These are phyloP conservation scores for Eleginops maclovinus DNA, from an alignment of 2,113 vertebrate species.

Conservation along the genomic window DNA sequence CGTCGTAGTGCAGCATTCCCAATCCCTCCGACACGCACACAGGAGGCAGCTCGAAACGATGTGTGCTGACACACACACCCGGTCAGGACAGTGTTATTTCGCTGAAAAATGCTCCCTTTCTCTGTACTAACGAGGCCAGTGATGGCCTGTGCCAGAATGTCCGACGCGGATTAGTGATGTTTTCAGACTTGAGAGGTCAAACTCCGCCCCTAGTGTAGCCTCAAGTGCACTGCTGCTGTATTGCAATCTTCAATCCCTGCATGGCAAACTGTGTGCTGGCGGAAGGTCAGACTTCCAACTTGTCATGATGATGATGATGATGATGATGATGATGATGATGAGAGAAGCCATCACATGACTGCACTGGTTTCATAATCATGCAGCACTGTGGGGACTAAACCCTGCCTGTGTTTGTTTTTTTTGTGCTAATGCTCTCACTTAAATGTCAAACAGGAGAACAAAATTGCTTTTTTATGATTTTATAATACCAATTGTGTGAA, in stretches of 20 bases:
- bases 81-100: slow-evolving; percentile 19
- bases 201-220: slow-evolving; percentile 83
- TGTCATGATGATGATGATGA: slow-evolving; percentile 76
- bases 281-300: slow-evolving; percentile 80
- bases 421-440: slow-evolving; percentile 22
- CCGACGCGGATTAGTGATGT: slow-evolving; percentile 82
- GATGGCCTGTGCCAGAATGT: slow-evolving; percentile 74
- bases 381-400: slow-evolving; percentile 67
- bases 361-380: slow-evolving; percentile 80
- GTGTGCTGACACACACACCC: slow-evolving; percentile 10
- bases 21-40: slow-evolving; percentile 40
- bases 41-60: slow-evolving; percentile 38
- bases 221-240: slow-evolving; percentile 74
- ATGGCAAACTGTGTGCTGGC: slow-evolving; percentile 65
- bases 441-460: slow-evolving; percentile 35
- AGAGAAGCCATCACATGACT: slow-evolving; percentile 79
- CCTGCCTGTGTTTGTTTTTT: slow-evolving; percentile 31
- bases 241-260: slow-evolving; percentile 64
- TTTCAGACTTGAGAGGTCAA: slow-evolving; percentile 82
- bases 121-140: slow-evolving; percentile 42
- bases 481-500: slow-evolving; percentile 21
- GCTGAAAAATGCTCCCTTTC: slow-evolving; percentile 33
- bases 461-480: background rate
- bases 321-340: slow-evolving; percentile 78
- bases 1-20: slow-evolving; percentile 62